Evolutionary conservation across 2,797 vertebrate species (phyloP), one percentile per base, ranked within the genome.

Genomic region (Gadopsis bispinosus): DNA sequence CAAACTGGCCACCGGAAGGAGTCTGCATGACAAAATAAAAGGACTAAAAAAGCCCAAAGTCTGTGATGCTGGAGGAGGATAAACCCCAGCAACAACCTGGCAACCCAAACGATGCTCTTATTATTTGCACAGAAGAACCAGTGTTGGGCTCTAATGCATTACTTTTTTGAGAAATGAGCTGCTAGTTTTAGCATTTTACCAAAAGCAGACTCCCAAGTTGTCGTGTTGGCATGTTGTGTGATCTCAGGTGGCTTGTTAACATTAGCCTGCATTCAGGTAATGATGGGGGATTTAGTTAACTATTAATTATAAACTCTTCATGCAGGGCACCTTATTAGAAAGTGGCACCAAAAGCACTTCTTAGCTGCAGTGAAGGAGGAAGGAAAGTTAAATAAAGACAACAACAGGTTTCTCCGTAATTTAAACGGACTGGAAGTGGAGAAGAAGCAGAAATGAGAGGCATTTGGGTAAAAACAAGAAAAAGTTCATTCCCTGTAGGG

Each of bases 381-480:
- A 8, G 19, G 26, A 20, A 22, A 11, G 8, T 54, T 70, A 48
- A 88, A 47, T 39, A 70, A 70, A 79, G 65, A 82, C 72, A 26
- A 70, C 45, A 63, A 6, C 3, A 41, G 68, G 22, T 79, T 71
- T 60, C 63, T 69, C 63, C n/a, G n/a, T 81, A 78, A 84, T 81
- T 80, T 74, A 74, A 48, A 17, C 3, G 2, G 81, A 86, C 77
- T 77, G 22, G 47, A 69, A 86, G 77, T 31, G 14, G 54, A 77
- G 74, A 73, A 71, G 20, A 81, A 62, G 45, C 59, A 71, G 68
- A 79, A 60, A 73, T 31, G 63, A 87, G 71, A 85, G 83, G 58
- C 84, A 83, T 85, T 90, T 79, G 77, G 75, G 79, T 76, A 83
- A 88, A 90, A 89, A 91, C 83, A 90, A 91, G 83, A 86, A 87